These are phyloP conservation scores for Hydra vulgaris DNA, from an alignment of 30 jellyfish, hydroid and myxozoan genomes.

Conservation along the genomic window DNA sequence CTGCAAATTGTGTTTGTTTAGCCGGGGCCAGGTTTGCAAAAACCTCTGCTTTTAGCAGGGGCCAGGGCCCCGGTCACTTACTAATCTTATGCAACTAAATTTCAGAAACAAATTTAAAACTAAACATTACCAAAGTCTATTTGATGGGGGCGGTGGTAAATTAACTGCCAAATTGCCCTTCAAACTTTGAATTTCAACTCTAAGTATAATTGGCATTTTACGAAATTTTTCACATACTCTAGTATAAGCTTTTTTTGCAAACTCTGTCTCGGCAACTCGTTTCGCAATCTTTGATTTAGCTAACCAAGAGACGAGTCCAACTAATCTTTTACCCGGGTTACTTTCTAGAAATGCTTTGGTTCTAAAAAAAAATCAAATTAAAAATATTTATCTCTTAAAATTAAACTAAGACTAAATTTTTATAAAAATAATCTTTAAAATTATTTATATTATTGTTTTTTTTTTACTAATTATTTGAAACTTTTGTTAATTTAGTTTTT, in stretches of 20 bases:
- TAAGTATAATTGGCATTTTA: slow-evolving; percentile 76
- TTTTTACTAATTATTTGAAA: too few species aligned
- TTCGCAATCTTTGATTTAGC: slow-evolving; percentile 91
- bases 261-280: slow-evolving; percentile 88
- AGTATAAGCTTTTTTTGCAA: slow-evolving; percentile 92
- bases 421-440: too few species aligned
- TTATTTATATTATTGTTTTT: too few species aligned
- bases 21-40: too few species aligned
- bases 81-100: too few species aligned
- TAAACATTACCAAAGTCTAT: slow-evolving; percentile 95
- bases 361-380: slow-evolving; percentile 6
- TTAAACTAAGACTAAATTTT: background rate
- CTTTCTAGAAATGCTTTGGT: slow-evolving; percentile 89
- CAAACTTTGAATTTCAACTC: slow-evolving; percentile 83
- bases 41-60: too few species aligned
- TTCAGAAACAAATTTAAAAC: background rate
- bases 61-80: too few species aligned
- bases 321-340: slow-evolving; percentile 82
- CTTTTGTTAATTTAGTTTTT: too few species aligned
- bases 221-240: slow-evolving; percentile 90
- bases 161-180: slow-evolving; percentile 97
- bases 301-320: slow-evolving; percentile 88
- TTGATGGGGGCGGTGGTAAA: slow-evolving; percentile 98
- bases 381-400: background rate
- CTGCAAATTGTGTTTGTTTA: too few species aligned